phyloP scores from a whole-genome alignment of 2,888 invertebrate genomes.

The Mesochorus sp. region DNA sequence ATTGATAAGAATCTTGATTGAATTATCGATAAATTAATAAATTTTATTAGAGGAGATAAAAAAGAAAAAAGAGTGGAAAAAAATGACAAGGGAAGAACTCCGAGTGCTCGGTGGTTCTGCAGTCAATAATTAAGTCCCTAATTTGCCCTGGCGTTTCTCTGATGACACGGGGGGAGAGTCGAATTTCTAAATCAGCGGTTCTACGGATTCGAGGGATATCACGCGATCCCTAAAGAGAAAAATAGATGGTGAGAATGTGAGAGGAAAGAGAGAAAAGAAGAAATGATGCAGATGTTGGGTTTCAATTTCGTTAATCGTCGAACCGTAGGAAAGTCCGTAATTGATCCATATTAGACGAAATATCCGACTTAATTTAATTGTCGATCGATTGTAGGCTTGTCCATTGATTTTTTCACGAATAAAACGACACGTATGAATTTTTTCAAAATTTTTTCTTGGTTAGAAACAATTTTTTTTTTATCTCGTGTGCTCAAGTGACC shows the following conservation, averaged over 20 bases:
- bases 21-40: too few species aligned
- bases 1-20: too few species aligned
- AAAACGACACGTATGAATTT: background rate
- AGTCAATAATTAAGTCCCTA: constrained; percentile 52
- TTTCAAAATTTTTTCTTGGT: too few species aligned
- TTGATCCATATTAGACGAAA: constrained; percentile 27
- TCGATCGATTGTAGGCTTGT: too few species aligned
- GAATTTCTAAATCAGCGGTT: constrained; percentile 55
- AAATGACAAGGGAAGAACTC: background rate
- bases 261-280: background rate
- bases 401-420: too few species aligned
- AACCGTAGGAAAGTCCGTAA: background rate
- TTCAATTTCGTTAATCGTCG: constrained; percentile 30
- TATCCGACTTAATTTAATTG: constrained; percentile 23
- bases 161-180: constrained; percentile 46
- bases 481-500: too few species aligned
- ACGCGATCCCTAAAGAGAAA: background rate
- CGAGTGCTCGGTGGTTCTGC: background rate
- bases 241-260: constrained; percentile 8
- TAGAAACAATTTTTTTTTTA: too few species aligned
- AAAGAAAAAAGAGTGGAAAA: background rate
- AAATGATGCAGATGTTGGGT: constrained; percentile 28
- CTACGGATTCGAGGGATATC: constrained; percentile 49
- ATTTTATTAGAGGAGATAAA: background rate
- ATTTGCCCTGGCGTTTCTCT: constrained; percentile 46